A percentile compares a stretch with the other conserved stretches of the same genome.
phyloP scores from a whole-genome alignment of 2,797 vertebrate species.

The Odontamblyopus lacepedii region DNA sequence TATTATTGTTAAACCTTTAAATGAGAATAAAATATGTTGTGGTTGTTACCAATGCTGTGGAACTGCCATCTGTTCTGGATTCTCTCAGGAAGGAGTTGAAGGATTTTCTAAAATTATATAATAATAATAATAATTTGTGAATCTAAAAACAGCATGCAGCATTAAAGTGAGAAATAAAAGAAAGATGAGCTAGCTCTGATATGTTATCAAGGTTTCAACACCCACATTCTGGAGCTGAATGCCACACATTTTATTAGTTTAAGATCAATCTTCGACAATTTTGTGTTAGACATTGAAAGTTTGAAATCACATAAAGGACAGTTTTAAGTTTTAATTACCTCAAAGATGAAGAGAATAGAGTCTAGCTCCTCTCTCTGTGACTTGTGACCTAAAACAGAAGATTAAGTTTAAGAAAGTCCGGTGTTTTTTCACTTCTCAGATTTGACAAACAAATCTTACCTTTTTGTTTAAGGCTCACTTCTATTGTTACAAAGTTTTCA shows the following conservation, averaged over 20 bases:
- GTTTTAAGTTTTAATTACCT: constrained; percentile 78
- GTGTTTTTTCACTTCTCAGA: not conserved
- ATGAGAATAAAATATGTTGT: not conserved
- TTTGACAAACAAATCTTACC: constrained; percentile 71
- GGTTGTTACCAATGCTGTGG: constrained; percentile 92
- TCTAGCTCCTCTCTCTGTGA: constrained; percentile 98
- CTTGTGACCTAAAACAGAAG: constrained; percentile 88
- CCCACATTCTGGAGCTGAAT: constrained; percentile 31
- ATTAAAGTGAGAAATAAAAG: not conserved
- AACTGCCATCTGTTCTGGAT: constrained; percentile 98
- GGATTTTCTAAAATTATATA: constrained; percentile 89
- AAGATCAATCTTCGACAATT: constrained; percentile 16
- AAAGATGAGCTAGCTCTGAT: constrained; percentile 9
- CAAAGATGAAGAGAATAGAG: constrained; percentile 99
- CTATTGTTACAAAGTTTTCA: constrained; percentile 98
- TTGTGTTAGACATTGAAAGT: no score
- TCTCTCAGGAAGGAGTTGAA: constrained; percentile 95
- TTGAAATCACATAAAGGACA: not conserved
- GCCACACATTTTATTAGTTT: constrained; percentile 22
- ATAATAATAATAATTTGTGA: constrained; percentile 13
- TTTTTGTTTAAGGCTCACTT: constrained; percentile 97
- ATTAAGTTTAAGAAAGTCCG: constrained; percentile 20
- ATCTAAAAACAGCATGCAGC: not conserved
- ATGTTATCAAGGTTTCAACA: constrained; percentile 44
- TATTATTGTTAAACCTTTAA: not conserved